Conservation (phyloP, 2,888 invertebrate genomes). For the Adela reaumurella region DNA sequence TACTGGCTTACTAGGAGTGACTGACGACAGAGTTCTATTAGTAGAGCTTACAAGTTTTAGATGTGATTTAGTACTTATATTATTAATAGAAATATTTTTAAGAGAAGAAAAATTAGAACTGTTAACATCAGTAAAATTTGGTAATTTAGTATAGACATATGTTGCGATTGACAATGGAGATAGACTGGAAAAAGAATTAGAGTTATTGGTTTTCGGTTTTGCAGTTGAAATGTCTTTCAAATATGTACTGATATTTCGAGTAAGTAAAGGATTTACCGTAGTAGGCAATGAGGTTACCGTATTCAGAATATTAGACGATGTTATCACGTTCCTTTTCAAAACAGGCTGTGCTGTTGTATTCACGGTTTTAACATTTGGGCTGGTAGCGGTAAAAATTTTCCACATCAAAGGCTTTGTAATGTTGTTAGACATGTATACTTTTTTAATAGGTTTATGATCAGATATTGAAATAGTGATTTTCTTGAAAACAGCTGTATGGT, state of each 20-base stretch:
- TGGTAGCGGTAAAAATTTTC: neutral
- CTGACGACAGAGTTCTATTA: no score
- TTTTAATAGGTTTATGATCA: neutral
- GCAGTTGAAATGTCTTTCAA: neutral
- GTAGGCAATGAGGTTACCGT: neutral
- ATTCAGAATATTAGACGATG: neutral
- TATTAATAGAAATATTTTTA: no score
- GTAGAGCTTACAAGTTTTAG: neutral
- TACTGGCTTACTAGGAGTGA: no score
- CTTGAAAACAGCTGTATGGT: conserved; percentile 41
- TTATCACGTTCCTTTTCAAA: neutral
- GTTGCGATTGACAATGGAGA: no score
- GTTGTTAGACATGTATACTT: neutral
- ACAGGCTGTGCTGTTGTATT: neutral
- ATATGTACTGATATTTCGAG: neutral
- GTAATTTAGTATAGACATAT: no score
- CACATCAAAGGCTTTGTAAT: neutral
- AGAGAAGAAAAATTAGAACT: no score
- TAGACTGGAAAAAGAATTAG: no score
- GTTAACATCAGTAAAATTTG: no score
- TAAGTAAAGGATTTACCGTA: neutral
- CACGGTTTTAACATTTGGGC: neutral
- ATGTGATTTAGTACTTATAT: no score
- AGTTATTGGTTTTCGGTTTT: no score
- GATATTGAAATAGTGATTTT: conserved; percentile 23